phyloP scores from a whole-genome alignment of 2,797 vertebrate genomes.

The Etheostoma perlongum region DNA sequence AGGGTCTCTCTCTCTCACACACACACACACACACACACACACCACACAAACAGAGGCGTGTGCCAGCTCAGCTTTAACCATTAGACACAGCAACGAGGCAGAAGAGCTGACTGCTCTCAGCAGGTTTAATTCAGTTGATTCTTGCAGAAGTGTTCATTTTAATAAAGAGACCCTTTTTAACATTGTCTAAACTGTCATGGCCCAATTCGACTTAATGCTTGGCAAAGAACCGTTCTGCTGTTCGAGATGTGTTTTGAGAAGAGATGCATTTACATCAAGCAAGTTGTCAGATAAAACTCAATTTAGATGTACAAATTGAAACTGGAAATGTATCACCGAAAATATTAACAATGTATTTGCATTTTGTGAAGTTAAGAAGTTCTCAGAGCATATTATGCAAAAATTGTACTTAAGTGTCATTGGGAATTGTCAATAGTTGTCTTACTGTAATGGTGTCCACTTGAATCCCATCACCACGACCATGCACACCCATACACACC shows the following conservation, averaged over 20 bases:
- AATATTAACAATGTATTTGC: too few relatives aligned
- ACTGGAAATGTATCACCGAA: too few relatives aligned
- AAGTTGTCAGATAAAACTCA: too few relatives aligned
- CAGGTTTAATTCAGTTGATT: slow-evolving; percentile 43
- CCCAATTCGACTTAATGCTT: too few relatives aligned
- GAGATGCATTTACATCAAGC: neutral
- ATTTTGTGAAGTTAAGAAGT: too few relatives aligned
- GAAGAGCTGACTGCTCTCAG: slow-evolving; percentile 60
- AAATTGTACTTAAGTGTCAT: too few relatives aligned
- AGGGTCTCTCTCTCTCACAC: slow-evolving; percentile 10
- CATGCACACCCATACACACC: neutral
- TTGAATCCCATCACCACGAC: neutral
- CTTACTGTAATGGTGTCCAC: neutral
- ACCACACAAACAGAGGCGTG: slow-evolving; percentile 1
- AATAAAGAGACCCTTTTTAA: too few relatives aligned
- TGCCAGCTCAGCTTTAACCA: slow-evolving; percentile 57
- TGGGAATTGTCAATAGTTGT: too few relatives aligned
- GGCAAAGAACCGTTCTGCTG: neutral
- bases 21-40: slow-evolving; percentile 32
- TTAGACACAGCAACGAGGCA: slow-evolving; percentile 57
- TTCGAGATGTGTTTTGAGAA: neutral
- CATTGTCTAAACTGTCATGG: too few relatives aligned
- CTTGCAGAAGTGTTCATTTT: slow-evolving; percentile 7
- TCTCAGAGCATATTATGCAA: too few relatives aligned
- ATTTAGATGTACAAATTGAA: too few relatives aligned